phyloP scores from a whole-genome alignment of 2,113 vertebrate genomes.

The Gadus chalcogrammus region DNA sequence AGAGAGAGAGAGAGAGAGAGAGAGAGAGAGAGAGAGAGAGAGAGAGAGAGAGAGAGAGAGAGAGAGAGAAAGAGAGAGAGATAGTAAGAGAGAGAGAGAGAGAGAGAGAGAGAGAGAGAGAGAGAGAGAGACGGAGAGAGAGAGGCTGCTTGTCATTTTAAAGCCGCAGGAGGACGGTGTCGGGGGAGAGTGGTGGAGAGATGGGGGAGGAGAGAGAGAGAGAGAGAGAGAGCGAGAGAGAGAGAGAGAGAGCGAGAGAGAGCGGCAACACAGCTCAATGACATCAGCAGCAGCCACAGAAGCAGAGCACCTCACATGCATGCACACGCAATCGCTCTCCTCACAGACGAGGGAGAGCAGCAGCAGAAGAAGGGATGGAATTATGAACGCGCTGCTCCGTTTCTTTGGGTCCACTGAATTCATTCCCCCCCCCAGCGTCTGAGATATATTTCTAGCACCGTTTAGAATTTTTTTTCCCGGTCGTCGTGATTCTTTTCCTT shows the following conservation, averaged over 20 bases:
- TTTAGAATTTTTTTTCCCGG: neutral
- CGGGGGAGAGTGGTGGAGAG: slow-evolving; percentile 45
- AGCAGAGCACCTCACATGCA: neutral
- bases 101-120: neutral
- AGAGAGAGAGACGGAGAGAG: slow-evolving; percentile 6
- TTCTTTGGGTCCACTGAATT: slow-evolving; percentile 8
- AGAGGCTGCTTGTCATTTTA: slow-evolving; percentile 69
- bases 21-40: too few relatives aligned
- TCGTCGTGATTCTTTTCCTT: too few relatives aligned
- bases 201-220: slow-evolving; percentile 66
- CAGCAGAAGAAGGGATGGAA: slow-evolving; percentile 25
- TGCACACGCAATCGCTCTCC: slow-evolving; percentile 20
- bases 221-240: slow-evolving; percentile 52
- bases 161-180: slow-evolving; percentile 57
- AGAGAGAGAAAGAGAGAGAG: too few relatives aligned
- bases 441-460: slow-evolving; percentile 11
- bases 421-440: neutral
- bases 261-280: slow-evolving; percentile 57
- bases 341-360: neutral
- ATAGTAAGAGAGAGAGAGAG: too few relatives aligned
- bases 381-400: slow-evolving; percentile 20
- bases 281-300: slow-evolving; percentile 50
- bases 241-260: slow-evolving; percentile 63
- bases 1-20: too few relatives aligned
- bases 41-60: too few relatives aligned